Base-by-base conservation (phyloP, 2,888 invertebrate species). In the Exephanes ischioxanthus region DNA sequence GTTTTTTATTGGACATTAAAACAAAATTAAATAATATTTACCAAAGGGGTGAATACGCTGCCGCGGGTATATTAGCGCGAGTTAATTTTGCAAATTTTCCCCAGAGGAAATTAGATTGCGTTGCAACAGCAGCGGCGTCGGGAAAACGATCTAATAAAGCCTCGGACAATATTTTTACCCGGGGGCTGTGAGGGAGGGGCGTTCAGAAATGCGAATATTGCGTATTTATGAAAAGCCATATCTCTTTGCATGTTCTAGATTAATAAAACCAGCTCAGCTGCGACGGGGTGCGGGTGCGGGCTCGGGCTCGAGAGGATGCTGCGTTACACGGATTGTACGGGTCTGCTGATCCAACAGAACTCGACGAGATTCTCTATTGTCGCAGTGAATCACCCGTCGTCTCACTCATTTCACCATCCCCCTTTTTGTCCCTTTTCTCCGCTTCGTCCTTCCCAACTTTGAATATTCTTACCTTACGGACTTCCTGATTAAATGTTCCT, bases 211-310 rank as follows among this genome's bases (percentile, higher is more conserved):
- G 61, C 55, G 68, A 78, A 86, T 84, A 87, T 87, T 73, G 68
- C 87, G 89, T 90, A 91, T 91, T 91, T 91, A 88, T 89, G 87
- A 80, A 73, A 89, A 89, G 85, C 86, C 86, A 90, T 88, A 89
- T 88, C 91, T 89, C 90, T 91, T 91, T 89, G 91, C 89, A 85
- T 88, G 89, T 87, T 86, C 82, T 80, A 90, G 92, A 93, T 94
- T 94, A 93, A 94, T 93, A 93, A 93, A 93, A 91, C 87, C 92
- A 91, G 93, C 93, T 94, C 90, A 94, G 41, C 53, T 55, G 30
- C 45, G 48, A 41, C 68, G 75, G 41, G 19, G 73, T 41, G 75
- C 55, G 41, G 19, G 73, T 41, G 75, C 55, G 48, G 30, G 33
- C 53, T 26, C 26, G 26, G 58, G 30, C 61, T 63, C 61, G 33